Conservation (phyloP, 2,888 invertebrate genomes). For the Clunio marinus region DNA sequence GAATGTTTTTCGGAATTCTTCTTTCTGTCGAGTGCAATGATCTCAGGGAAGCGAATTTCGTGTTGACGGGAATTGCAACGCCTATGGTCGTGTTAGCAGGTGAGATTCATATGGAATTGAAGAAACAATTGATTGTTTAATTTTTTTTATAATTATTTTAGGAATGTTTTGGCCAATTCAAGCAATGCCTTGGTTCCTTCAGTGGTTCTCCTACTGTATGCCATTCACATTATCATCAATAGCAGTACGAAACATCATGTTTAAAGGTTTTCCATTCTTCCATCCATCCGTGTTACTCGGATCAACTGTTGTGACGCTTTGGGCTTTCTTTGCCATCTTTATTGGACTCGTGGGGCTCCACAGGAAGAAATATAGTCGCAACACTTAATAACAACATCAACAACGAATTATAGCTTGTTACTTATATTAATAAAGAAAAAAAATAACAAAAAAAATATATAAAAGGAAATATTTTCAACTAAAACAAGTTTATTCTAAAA, state of each 20-base stretch:
- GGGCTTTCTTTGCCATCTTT: slow-evolving; percentile 49
- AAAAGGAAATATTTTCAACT: too few species aligned
- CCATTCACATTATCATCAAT: slow-evolving; percentile 78
- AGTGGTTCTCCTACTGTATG: slow-evolving; percentile 60
- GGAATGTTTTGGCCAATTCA: slow-evolving; percentile 66
- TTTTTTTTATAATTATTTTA: slow-evolving; percentile 43
- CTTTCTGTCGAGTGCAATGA: slow-evolving; percentile 74
- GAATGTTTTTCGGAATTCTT: slow-evolving; percentile 80
- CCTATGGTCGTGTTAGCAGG: slow-evolving; percentile 84
- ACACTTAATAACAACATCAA: too few species aligned
- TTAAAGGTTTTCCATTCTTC: slow-evolving; percentile 66
- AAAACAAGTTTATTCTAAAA: too few species aligned
- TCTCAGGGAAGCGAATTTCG: slow-evolving; percentile 77
- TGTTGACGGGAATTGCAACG: slow-evolving; percentile 83
- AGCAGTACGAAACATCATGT: slow-evolving; percentile 69
- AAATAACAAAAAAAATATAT: too few species aligned
- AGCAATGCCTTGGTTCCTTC: slow-evolving; percentile 61
- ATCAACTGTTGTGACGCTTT: slow-evolving; percentile 61
- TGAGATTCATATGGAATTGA: slow-evolving; percentile 50
- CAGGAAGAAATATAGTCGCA: slow-evolving; percentile 29
- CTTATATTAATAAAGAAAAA: background rate
- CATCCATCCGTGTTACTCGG: slow-evolving; percentile 70
- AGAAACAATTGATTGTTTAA: too few species aligned
- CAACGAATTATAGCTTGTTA: too few species aligned
- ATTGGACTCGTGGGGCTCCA: slow-evolving; percentile 10